Evolutionary conservation across 2,113 vertebrate species (phyloP), one percentile per base, ranked within the genome.

Genomic region (Sinocyclocheilus anshuiensis): DNA sequence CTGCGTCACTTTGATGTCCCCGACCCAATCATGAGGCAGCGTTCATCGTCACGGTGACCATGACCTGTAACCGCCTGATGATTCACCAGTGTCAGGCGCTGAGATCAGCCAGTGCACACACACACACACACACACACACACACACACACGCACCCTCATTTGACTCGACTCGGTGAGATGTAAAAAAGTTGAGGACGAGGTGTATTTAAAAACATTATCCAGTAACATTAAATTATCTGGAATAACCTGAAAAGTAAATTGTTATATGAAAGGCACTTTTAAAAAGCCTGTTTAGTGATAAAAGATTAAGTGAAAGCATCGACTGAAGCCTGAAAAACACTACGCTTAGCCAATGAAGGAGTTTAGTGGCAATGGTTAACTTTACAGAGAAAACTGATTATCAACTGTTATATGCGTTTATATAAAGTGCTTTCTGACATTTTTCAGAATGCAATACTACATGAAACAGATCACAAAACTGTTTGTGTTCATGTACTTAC

Each of bases 1-100:
- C 55, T 77, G 22, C 74, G 36, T 74, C 84, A 69, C 61, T 83
- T 72, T 26, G 22, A 84, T 26, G 59, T 81, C 84, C 67, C 53
- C 20, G 87, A 87, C 77, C 53, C 20, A 87, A 81, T 85, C 86
- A 81, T 6, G 33, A 77, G 78, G 26, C 75, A 45, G 78, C 6
- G 24, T 26, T 77, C 59, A 75, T 75, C 75, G 48, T 75, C 79
- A 85, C 45, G 74, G 89, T 87, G 86, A 90, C 88, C 65, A 48
- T 83, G 89, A 87, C 84, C 84, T 72, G 85, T 36, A 74, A 81
- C 86, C 26, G 86, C 26, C 69, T 81, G 84, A 82, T 86, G 86
- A 88, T 67, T 78, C 88, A 84, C 65, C 24, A 36, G 24, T 77
- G 42, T 42, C 42, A 42, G 42, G 42, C 42, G 59, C 29, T 61